A percentile compares a stretch with the other conserved stretches of the same genome.
Evolutionary conservation across 1,140 invertebrate species (phyloP).

Genomic region (Philotrypesis tridentata): DNA sequence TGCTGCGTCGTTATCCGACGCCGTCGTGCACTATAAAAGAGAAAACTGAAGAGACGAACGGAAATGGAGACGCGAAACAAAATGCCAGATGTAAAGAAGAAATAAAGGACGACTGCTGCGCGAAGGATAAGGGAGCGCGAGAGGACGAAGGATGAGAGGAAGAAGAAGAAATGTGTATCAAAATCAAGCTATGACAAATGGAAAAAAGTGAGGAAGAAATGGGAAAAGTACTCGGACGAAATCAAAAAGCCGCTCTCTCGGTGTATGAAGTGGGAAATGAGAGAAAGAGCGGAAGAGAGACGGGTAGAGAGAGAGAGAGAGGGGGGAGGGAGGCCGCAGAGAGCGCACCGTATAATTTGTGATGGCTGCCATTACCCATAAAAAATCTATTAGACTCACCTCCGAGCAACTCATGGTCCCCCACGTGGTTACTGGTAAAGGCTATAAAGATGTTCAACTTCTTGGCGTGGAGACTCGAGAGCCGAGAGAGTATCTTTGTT

Average conservation of each 20-base stretch:
- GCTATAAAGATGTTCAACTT: conserved; percentile 24
- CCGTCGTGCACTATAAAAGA: conserved; percentile 37
- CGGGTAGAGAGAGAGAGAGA: conserved; percentile 13
- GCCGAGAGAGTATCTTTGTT: conserved; percentile 12
- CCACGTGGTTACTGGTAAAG: conserved; percentile 41
- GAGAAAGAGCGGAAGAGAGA: conserved; percentile 24
- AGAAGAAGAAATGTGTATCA: neutral
- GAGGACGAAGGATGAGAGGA: too few relatives aligned
- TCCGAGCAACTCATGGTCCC: conserved; percentile 29
- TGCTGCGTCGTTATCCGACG: conserved; percentile 16
- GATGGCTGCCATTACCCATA: conserved; percentile 53
- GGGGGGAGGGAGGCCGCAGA: conserved; percentile 38
- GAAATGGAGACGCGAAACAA: conserved; percentile 30
- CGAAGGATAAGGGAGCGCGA: neutral
- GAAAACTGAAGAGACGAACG: conserved; percentile 42
- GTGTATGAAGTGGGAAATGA: conserved; percentile 10
- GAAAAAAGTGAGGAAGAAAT: conserved; percentile 2
- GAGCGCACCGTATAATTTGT: conserved; percentile 57
- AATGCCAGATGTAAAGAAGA: conserved; percentile 41
- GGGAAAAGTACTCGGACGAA: conserved; percentile 3
- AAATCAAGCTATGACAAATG: neutral
- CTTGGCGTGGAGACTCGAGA: conserved; percentile 21
- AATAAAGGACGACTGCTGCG: conserved; percentile 13
- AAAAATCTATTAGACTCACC: conserved; percentile 57
- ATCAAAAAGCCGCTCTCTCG: neutral